A percentile compares a stretch with the other conserved stretches of the same genome.
These are phyloP conservation scores for Pionites leucogaster DNA, from an alignment of 2,113 vertebrate genomes.

Conservation along the genomic window DNA sequence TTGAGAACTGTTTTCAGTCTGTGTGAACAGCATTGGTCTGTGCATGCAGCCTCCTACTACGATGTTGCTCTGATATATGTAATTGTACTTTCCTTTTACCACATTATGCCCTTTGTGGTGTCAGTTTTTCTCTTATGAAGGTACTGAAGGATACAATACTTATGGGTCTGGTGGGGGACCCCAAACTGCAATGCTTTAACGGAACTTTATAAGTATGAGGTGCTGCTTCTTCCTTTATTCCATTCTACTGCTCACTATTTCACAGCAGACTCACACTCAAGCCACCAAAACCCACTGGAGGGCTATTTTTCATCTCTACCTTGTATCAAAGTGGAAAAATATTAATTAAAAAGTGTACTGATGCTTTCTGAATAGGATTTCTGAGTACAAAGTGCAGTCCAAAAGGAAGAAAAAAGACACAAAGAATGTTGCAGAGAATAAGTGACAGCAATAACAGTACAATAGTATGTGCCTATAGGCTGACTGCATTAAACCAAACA, in stretches of 20 bases:
- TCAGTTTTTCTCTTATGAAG: not conserved
- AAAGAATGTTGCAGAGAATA: not conserved
- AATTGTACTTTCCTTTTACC: not conserved
- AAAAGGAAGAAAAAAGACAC: not conserved
- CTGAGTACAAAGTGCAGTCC: not conserved
- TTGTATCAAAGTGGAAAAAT: not conserved
- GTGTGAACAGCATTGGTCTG: not conserved
- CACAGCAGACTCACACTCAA: not conserved
- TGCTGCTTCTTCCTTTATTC: not conserved
- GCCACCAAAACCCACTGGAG: not conserved
- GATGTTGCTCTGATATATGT: not conserved
- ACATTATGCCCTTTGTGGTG: not conserved
- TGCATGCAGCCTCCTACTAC: rapidly evolving
- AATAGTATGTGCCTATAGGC: not conserved
- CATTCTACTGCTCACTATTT: not conserved
- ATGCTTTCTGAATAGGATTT: not conserved
- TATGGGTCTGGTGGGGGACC: not conserved
- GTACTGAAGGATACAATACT: not conserved
- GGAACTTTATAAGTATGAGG: not conserved
- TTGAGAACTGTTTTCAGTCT: not conserved
- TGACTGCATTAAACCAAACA: not conserved
- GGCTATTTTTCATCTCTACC: not conserved
- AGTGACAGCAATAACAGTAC: not conserved
- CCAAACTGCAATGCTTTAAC: not conserved
- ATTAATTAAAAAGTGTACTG: not conserved